A percentile compares a stretch with the other conserved stretches of the same genome.
phyloP scores from a whole-genome alignment of 1,140 invertebrate species.

The Ruditapes philippinarum region DNA sequence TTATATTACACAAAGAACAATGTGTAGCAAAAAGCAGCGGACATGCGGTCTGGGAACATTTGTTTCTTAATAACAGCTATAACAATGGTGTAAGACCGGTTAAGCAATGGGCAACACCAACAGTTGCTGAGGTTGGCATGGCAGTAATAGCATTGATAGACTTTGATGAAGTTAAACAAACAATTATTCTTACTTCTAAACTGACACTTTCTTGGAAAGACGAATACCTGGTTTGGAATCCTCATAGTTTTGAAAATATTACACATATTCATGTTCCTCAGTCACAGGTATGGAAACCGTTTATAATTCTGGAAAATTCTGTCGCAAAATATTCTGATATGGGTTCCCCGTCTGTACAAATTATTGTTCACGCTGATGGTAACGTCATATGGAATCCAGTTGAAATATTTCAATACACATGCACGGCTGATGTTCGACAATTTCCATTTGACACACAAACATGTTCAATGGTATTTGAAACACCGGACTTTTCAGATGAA shows the following conservation, averaged over 20 bases:
- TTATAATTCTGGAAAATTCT: conserved; percentile 59
- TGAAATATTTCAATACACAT: conserved; percentile 96
- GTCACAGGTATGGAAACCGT: conserved; percentile 63
- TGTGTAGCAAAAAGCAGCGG: neutral
- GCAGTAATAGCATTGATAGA: conserved; percentile 53
- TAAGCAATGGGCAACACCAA: conserved; percentile 36
- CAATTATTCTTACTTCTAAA: conserved; percentile 55
- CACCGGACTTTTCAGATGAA: conserved; percentile 14
- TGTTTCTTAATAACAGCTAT: conserved; percentile 42
- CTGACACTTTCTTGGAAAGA: conserved; percentile 64
- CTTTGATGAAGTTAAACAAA: conserved; percentile 67
- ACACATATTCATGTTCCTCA: conserved; percentile 54
- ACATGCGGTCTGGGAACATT: conserved; percentile 41
- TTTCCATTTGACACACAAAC: conserved; percentile 98
- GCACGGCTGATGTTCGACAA: conserved; percentile 98
- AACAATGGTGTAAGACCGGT: conserved; percentile 53
- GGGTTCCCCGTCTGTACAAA: neutral
- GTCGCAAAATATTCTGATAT: conserved; percentile 50
- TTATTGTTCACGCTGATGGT: conserved; percentile 8
- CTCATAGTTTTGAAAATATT: conserved; percentile 5
- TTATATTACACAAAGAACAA: neutral
- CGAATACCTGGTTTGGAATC: conserved; percentile 57
- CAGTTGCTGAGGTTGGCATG: conserved; percentile 17
- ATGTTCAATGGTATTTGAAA: conserved; percentile 92
- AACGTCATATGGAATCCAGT: conserved; percentile 57